These are phyloP conservation scores for Danio choprae DNA, from an alignment of 2,797 vertebrate species.

Conservation along the genomic window DNA sequence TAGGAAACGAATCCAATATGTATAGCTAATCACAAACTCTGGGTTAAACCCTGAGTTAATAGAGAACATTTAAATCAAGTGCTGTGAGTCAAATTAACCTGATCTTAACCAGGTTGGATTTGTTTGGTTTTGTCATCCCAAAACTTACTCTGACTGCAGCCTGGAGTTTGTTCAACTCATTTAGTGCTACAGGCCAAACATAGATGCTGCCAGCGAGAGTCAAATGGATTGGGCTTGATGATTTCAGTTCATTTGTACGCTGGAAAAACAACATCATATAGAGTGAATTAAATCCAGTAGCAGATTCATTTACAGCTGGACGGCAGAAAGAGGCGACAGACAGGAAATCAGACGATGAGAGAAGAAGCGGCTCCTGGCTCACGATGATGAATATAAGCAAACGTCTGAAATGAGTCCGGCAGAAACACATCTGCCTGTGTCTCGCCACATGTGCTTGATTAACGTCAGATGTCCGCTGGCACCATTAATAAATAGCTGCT, in stretches of 20 bases:
- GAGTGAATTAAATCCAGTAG: background rate
- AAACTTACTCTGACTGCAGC: too few species aligned
- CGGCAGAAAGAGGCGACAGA: constrained; percentile 45
- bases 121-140: too few species aligned
- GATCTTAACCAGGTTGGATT: too few species aligned
- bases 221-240: background rate
- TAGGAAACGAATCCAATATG: too few species aligned
- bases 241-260: background rate
- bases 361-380: constrained; percentile 19
- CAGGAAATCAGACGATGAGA: constrained; percentile 44
- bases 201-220: background rate
- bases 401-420: constrained; percentile 36
- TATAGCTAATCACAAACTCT: too few species aligned
- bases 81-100: too few species aligned
- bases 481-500: constrained; percentile 12
- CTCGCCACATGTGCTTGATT: constrained; percentile 56
- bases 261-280: background rate
- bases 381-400: constrained; percentile 28
- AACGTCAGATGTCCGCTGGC: constrained; percentile 54
- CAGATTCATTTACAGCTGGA: constrained; percentile 33
- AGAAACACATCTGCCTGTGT: constrained; percentile 64
- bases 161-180: too few species aligned
- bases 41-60: too few species aligned
- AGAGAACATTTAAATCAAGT: too few species aligned
- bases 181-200: background rate